A percentile compares a stretch with the other conserved stretches of the same genome.
phyloP scores from a whole-genome alignment of 2,888 invertebrate genomes.

The Acanthosepion esculentum region DNA sequence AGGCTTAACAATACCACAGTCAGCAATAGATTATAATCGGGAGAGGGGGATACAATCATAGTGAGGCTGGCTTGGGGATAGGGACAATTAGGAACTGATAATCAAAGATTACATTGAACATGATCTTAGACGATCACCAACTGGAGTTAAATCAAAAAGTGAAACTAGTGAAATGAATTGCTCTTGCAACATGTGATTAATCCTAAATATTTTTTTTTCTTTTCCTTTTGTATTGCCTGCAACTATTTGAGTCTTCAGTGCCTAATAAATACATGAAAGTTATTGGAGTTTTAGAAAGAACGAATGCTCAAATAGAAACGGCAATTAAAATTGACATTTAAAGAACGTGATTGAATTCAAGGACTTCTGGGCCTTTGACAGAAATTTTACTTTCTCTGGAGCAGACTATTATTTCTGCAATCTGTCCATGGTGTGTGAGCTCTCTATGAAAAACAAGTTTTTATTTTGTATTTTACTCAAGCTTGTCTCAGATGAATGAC shows the following conservation, averaged over 20 bases:
- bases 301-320: not conserved
- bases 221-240: not conserved
- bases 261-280: not conserved
- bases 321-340: not conserved
- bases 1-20: too few species aligned
- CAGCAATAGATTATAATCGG: too few species aligned
- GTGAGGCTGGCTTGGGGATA: too few species aligned
- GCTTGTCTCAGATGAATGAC: not conserved
- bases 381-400: not conserved
- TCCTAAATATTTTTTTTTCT: not conserved
- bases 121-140: too few species aligned
- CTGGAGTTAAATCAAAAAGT: too few species aligned
- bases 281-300: too few species aligned
- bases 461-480: not conserved
- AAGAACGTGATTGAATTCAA: not conserved
- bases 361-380: not conserved
- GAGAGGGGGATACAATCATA: too few species aligned
- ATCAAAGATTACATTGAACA: too few species aligned
- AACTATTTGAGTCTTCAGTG: not conserved
- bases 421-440: not conserved
- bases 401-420: not conserved
- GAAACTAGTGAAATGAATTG: too few species aligned
- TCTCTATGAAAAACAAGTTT: not conserved
- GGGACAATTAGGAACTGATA: too few species aligned
- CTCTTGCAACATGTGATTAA: too few species aligned